A percentile compares a stretch with the other conserved stretches of the same genome.
Conservation (phyloP, 2,888 invertebrate genomes). For the Nebria salina region DNA sequence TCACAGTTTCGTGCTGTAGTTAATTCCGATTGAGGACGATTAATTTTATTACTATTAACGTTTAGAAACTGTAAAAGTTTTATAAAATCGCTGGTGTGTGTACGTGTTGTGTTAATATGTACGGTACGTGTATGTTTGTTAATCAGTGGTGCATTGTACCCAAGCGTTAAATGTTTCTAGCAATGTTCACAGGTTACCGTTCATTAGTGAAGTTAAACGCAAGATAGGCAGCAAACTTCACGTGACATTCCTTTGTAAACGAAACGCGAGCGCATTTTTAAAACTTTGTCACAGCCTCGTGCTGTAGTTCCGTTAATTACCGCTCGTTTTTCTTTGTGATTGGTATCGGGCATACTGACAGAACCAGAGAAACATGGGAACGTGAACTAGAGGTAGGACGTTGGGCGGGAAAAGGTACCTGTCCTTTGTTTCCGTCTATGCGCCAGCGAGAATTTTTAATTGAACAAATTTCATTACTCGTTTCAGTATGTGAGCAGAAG, state of each 20-base stretch:
- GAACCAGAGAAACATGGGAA: no score
- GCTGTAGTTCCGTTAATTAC: conserved; percentile 39
- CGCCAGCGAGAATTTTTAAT: conserved; percentile 38
- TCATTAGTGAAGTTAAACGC: neutral
- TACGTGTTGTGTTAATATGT: neutral
- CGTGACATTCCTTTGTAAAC: neutral
- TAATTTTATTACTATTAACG: no score
- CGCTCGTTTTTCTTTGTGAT: conserved; percentile 36
- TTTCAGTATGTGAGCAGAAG: conserved; percentile 30
- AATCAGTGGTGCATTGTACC: neutral
- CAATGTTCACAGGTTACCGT: neutral
- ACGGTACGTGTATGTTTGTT: neutral
- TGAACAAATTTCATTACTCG: conserved; percentile 44
- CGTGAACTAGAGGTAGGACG: neutral
- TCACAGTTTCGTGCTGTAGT: conserved; percentile 23
- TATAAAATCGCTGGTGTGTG: neutral
- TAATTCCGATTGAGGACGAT: neutral
- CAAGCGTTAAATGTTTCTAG: neutral
- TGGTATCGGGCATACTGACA: conserved; percentile 4
- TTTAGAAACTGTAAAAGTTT: neutral
- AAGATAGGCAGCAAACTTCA: conserved; percentile 6
- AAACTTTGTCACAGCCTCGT: conserved; percentile 10
- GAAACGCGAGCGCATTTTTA: conserved; percentile 12
- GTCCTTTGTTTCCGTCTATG: conserved; percentile 30
- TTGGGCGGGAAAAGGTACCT: conserved; percentile 20